A percentile compares a stretch with the other conserved stretches of the same genome.
Conservation (phyloP, 2,888 invertebrate species). For the Ferdinandea cuprea region DNA sequence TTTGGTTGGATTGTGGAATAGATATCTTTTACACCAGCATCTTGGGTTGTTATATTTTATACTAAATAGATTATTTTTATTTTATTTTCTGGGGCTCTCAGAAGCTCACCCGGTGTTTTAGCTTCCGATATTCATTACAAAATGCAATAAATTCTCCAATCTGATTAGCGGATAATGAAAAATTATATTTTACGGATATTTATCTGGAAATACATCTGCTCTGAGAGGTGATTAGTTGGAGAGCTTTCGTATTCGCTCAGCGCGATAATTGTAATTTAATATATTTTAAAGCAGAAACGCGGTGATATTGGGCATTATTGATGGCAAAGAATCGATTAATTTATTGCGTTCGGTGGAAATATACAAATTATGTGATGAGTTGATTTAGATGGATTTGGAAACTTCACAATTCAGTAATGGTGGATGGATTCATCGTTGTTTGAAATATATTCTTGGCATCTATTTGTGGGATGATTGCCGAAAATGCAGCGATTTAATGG, state of each 20-base stretch:
- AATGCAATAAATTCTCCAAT: constrained; percentile 54
- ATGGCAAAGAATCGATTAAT: constrained; percentile 37
- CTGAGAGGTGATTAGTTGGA: constrained; percentile 40
- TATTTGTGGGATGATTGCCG: too few species aligned
- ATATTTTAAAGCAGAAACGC: constrained; percentile 56
- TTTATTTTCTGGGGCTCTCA: constrained; percentile 19
- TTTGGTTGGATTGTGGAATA: neutral
- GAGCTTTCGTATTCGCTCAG: constrained; percentile 58
- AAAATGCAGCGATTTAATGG: too few species aligned
- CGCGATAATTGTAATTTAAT: constrained; percentile 67
- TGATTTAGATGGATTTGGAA: constrained; percentile 21
- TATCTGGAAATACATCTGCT: constrained; percentile 21
- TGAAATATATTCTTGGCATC: too few species aligned
- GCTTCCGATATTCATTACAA: constrained; percentile 68
- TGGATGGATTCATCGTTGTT: neutral
- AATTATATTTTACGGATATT: constrained; percentile 68
- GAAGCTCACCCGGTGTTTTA: constrained; percentile 57
- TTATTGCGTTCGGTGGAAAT: constrained; percentile 23
- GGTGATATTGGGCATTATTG: constrained; percentile 54
- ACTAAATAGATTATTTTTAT: constrained; percentile 18
- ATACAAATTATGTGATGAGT: neutral
- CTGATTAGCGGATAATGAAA: constrained; percentile 67
- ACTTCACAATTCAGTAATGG: neutral
- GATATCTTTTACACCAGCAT: too few species aligned
- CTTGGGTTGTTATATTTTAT: too few species aligned